These are phyloP conservation scores for Tetraneura akinire DNA, from an alignment of 1,140 invertebrate species.

Conservation along the genomic window DNA sequence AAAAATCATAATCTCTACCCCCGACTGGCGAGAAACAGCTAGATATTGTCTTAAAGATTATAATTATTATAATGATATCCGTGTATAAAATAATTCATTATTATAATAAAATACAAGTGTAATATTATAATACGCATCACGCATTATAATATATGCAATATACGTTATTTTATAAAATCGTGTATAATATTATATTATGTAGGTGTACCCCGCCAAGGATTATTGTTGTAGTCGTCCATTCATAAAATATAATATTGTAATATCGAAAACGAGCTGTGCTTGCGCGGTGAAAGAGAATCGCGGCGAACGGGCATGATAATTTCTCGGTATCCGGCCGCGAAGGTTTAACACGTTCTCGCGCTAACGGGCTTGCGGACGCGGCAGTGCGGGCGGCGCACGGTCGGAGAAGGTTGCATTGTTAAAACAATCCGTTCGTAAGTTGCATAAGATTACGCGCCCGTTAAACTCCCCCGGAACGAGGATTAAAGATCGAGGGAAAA, in stretches of 20 bases:
- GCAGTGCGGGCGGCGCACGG: background rate
- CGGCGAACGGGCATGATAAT: background rate
- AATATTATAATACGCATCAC: no score
- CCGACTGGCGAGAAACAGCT: no score
- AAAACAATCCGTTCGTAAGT: conserved; percentile 30
- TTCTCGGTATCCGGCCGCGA: background rate
- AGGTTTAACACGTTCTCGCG: conserved; percentile 38
- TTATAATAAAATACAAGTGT: no score
- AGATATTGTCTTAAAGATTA: no score
- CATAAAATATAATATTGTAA: background rate
- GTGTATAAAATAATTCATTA: no score
- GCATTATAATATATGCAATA: no score
- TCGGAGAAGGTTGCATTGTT: conserved; percentile 31
- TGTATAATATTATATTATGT: background rate
- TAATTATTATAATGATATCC: no score
- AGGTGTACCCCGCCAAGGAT: background rate
- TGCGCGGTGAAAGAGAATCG: background rate
- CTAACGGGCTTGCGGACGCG: background rate
- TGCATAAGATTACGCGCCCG: background rate
- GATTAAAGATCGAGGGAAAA: background rate
- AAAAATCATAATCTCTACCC: no score
- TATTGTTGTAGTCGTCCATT: background rate
- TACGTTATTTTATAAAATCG: background rate
- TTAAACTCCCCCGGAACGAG: background rate
- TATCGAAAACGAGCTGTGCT: no score